These are phyloP conservation scores for Lepidothrix coronata DNA, from an alignment of 2,113 vertebrate genomes.

Conservation along the genomic window DNA sequence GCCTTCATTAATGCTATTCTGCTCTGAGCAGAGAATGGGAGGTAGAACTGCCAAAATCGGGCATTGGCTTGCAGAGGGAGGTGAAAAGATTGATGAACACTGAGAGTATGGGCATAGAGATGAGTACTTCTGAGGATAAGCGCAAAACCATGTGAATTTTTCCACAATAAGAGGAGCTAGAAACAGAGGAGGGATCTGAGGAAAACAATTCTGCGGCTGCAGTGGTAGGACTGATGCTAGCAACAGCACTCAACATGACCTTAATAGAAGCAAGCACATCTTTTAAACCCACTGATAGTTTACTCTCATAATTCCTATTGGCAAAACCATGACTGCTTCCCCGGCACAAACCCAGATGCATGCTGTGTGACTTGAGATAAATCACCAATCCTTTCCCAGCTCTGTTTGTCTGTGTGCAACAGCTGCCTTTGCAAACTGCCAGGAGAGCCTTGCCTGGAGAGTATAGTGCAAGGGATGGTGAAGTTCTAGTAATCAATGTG, in stretches of 20 bases:
- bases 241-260: not conserved
- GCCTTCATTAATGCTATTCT: not conserved
- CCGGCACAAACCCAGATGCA: not conserved
- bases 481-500: not conserved
- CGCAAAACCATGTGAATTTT: not conserved
- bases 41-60: not conserved
- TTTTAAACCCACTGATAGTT: not conserved
- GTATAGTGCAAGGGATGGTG: no score
- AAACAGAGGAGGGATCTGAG: not conserved
- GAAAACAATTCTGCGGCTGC: not conserved
- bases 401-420: not conserved
- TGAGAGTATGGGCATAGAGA: not conserved
- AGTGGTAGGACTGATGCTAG: not conserved
- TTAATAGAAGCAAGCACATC: not conserved
- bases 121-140: not conserved
- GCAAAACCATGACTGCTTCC: not conserved
- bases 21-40: not conserved
- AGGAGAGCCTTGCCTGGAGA: not conserved
- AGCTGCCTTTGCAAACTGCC: not conserved
- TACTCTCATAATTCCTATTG: not conserved
- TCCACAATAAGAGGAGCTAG: not conserved
- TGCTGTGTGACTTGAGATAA: not conserved
- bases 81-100: not conserved
- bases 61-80: not conserved
- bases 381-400: not conserved